phyloP scores from a whole-genome alignment of 2,888 invertebrate species.

The Rugalucina vietnamica region DNA sequence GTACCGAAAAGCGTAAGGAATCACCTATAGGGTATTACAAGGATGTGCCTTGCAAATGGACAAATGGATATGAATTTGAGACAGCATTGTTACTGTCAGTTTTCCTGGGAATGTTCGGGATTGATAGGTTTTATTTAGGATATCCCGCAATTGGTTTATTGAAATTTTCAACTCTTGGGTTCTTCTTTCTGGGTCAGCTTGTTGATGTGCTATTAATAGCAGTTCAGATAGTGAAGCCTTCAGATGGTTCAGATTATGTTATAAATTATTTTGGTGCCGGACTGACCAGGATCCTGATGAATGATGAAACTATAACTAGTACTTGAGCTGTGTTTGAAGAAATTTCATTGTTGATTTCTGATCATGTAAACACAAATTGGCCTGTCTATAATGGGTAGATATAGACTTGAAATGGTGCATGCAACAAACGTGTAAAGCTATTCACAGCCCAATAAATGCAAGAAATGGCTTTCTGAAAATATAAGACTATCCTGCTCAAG shows the following conservation, averaged over 20 bases:
- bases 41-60: constrained; percentile 96
- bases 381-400: no score
- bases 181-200: constrained; percentile 96
- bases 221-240: constrained; percentile 94
- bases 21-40: constrained; percentile 88
- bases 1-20: constrained; percentile 85
- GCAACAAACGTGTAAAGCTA: no score
- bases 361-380: no score
- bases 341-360: no score
- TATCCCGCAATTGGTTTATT: constrained; percentile 97
- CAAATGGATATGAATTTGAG: constrained; percentile 97
- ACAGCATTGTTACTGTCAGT: constrained; percentile 96
- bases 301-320: constrained; percentile 89
- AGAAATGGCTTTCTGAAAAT: no score
- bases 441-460: no score
- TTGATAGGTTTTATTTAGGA: constrained; percentile 98
- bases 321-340: no score
- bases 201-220: constrained; percentile 97
- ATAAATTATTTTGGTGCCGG: constrained; percentile 97
- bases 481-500: no score
- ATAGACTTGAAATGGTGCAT: no score
- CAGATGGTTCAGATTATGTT: constrained; percentile 97
- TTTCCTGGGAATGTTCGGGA: constrained; percentile 98
- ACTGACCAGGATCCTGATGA: constrained; percentile 91
- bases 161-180: constrained; percentile 97